These are phyloP conservation scores for Hippocampus comes DNA, from an alignment of 2,113 vertebrate species.

Conservation along the genomic window DNA sequence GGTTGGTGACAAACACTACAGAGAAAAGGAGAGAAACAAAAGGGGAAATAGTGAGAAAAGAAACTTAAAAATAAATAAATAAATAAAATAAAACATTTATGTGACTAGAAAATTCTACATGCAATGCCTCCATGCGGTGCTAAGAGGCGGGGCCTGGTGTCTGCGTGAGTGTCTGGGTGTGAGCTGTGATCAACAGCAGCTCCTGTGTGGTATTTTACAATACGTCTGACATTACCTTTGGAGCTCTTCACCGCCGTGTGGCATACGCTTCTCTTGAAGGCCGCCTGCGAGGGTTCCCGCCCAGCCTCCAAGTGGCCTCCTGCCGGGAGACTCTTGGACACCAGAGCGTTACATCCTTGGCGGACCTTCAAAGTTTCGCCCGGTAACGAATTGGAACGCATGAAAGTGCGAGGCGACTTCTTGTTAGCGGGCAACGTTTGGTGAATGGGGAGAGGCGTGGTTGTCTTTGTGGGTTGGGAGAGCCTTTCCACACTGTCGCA, in stretches of 20 bases:
- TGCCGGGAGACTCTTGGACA: conserved; percentile 47
- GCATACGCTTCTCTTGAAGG: conserved; percentile 78
- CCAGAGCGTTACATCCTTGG: conserved; percentile 46
- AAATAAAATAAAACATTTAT: too few species aligned
- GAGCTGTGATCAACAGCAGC: too few species aligned
- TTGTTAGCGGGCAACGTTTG: not conserved
- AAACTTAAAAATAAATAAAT: too few species aligned
- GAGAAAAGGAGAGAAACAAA: conserved; percentile 30
- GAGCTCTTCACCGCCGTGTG: conserved; percentile 66
- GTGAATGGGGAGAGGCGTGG: conserved; percentile 20
- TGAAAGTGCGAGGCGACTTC: conserved; percentile 25
- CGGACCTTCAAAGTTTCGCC: conserved; percentile 17
- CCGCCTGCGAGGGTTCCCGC: conserved; percentile 22
- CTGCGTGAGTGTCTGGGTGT: too few species aligned
- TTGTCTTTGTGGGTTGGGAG: conserved; percentile 43
- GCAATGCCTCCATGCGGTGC: too few species aligned
- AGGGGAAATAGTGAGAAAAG: conserved; percentile 10
- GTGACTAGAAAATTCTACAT: too few species aligned
- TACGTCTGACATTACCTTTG: conserved; percentile 72
- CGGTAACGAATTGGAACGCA: conserved; percentile 55
- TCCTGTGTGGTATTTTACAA: too few species aligned
- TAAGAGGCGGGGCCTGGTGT: too few species aligned
- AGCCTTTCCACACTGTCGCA: conserved; percentile 86
- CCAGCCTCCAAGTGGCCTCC: conserved; percentile 46
- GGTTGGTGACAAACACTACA: conserved; percentile 73